Percentiles rank a stretch among this genome's conserved stretches.
Conservation (phyloP, 2,113 vertebrate genomes). For the Chrysemys picta region DNA sequence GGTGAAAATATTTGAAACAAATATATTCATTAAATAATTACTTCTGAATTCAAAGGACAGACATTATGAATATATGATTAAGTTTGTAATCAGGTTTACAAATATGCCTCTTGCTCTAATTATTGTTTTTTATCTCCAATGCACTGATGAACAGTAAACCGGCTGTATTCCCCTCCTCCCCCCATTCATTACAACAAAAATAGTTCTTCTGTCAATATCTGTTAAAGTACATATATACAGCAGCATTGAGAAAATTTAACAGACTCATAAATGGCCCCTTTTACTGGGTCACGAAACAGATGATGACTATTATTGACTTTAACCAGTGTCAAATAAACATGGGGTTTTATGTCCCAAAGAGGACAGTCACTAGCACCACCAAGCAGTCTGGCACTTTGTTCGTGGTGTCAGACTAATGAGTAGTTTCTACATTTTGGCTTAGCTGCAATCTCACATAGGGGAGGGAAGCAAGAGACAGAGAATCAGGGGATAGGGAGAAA, state of each 20-base stretch:
- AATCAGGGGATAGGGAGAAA: background rate
- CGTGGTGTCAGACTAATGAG: background rate
- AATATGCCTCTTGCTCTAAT: background rate
- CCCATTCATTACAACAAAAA: fast-evolving
- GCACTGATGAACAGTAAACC: background rate
- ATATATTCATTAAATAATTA: background rate
- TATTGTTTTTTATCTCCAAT: background rate
- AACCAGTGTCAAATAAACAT: background rate
- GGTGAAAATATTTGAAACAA: background rate
- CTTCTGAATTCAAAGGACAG: background rate
- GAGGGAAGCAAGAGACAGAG: background rate
- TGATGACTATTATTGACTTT: background rate
- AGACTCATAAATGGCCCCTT: background rate
- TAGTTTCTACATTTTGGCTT: background rate
- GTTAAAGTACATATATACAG: background rate
- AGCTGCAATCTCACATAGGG: background rate
- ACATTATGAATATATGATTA: background rate
- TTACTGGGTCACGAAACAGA: background rate
- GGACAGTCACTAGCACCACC: background rate
- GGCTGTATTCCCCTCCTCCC: background rate
- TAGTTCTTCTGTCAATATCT: background rate
- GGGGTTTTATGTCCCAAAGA: background rate
- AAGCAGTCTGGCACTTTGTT: background rate
- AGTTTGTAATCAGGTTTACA: background rate
- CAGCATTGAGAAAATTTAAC: background rate